Conservation (phyloP, 2,797 vertebrate species). For the Lutjanus argentimaculatus region DNA sequence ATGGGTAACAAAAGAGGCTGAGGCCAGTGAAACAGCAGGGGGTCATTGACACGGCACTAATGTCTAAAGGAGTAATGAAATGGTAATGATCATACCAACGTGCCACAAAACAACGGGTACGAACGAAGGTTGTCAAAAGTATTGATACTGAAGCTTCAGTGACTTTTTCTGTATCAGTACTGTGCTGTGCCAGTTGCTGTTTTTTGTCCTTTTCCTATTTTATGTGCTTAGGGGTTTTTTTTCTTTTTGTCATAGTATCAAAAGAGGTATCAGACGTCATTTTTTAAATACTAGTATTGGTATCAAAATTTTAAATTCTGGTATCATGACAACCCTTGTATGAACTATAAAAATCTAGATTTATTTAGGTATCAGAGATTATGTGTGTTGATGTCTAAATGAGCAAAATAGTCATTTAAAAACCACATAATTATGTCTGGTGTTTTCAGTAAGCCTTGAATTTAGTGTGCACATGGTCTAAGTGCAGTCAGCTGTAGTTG, state of each 20-base stretch:
- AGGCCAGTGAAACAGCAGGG: constrained; percentile 47
- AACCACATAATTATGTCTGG: background rate
- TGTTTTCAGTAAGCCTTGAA: background rate
- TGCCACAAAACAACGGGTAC: constrained; percentile 12
- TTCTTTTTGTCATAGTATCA: too few species aligned
- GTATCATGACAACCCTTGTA: too few species aligned
- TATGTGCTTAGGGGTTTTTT: too few species aligned
- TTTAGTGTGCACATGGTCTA: background rate
- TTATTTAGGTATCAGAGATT: background rate
- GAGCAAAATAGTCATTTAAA: background rate
- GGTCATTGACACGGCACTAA: constrained; percentile 53
- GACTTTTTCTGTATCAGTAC: too few species aligned
- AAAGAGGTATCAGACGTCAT: too few species aligned
- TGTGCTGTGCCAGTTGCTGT: too few species aligned
- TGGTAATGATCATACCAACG: constrained; percentile 46
- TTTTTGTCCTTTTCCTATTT: too few species aligned
- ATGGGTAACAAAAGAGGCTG: constrained; percentile 56
- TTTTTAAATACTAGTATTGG: too few species aligned
- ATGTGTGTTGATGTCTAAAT: background rate
- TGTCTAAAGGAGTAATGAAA: constrained; percentile 45
- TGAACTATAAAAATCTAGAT: background rate
- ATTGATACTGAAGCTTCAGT: too few species aligned
- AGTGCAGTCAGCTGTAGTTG: background rate
- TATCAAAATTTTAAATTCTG: too few species aligned
- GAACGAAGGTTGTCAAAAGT: too few species aligned